These are phyloP conservation scores for Calidris pugnax DNA, from an alignment of 2,113 vertebrate genomes.

Conservation along the genomic window DNA sequence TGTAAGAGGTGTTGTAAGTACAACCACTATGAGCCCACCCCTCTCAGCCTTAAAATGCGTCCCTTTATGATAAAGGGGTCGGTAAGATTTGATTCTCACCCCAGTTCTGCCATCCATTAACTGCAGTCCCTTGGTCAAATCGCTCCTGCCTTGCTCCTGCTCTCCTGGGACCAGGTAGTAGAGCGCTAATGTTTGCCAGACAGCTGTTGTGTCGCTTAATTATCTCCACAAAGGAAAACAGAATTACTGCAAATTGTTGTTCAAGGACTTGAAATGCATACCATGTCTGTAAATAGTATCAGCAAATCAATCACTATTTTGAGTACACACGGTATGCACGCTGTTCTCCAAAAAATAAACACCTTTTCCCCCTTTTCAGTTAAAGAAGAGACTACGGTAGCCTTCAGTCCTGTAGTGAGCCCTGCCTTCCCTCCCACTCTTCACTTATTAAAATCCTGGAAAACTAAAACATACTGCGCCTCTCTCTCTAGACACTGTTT, in stretches of 20 bases:
- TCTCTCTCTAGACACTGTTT: constrained; percentile 25
- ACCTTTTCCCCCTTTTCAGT: neutral
- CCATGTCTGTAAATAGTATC: neutral
- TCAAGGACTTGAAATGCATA: neutral
- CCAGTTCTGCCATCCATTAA: neutral
- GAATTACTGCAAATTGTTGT: constrained; percentile 16
- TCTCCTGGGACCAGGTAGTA: constrained; percentile 3
- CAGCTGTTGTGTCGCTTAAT: constrained; percentile 21
- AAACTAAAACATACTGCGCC: neutral
- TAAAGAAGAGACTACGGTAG: neutral
- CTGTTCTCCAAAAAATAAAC: neutral
- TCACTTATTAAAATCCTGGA: neutral
- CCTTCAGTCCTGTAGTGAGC: neutral
- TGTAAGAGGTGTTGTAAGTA: neutral
- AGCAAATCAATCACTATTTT: constrained; percentile 3
- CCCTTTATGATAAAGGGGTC: neutral
- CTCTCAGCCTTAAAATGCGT: neutral
- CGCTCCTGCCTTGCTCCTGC: neutral
- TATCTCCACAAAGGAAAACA: constrained; percentile 22
- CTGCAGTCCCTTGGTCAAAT: neutral
- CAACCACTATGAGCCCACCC: neutral
- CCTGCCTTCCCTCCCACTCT: neutral
- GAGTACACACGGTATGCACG: neutral
- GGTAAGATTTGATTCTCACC: neutral
- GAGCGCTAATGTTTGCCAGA: neutral